Base-by-base conservation (phyloP, 2,797 vertebrate genomes). In the Malacoraja senta region DNA sequence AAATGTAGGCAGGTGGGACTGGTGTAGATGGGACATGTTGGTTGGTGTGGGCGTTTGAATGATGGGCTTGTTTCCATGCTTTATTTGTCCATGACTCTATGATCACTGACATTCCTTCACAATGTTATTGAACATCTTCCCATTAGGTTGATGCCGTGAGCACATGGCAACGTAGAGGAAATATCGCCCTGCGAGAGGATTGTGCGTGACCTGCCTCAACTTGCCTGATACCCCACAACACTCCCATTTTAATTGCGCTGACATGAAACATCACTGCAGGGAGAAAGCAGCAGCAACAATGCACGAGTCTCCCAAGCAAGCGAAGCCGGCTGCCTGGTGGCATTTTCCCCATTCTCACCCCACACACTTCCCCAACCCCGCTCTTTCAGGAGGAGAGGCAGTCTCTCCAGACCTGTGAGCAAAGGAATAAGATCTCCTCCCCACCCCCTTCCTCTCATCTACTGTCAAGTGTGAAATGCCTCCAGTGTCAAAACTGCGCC, bases 381-480 rank as follows among this genome's bases (percentile, higher is more conserved):
- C n/a, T 68, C 84, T 68, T 32, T 21, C 10, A 2, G 19, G 19
- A 24, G 71, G 71, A 68, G 17, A 74, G 19, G 17, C 71, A 21
- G 1, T 71, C 19, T 71, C 9, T 19, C 32, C n/a, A n/a, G 61
- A 21, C 38, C 38, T 29, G 26, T 29, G 24, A 76, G 71, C 71
- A 74, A 92, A 92, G 90, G 38, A 92, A 17, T 76, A 58, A 76
- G 29, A 76, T 21, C 21, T 8, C 21, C 71, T 74, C 71, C 71
- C 71, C 71, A 74, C 65, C 10, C 8, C n/a, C 3, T 74, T 35
- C 71, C 90, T 91, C 35, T 74, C 71, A 92, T 92, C 88, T 35
- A 72, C 88, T 91, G 88, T 91, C 38, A 76, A 76, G 35, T 92
- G 90, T 74, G 38, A 76, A 76, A 53, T 74, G 90, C 72, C 90